Base-by-base conservation (phyloP, 2,113 vertebrate species). In the Python bivittatus region DNA sequence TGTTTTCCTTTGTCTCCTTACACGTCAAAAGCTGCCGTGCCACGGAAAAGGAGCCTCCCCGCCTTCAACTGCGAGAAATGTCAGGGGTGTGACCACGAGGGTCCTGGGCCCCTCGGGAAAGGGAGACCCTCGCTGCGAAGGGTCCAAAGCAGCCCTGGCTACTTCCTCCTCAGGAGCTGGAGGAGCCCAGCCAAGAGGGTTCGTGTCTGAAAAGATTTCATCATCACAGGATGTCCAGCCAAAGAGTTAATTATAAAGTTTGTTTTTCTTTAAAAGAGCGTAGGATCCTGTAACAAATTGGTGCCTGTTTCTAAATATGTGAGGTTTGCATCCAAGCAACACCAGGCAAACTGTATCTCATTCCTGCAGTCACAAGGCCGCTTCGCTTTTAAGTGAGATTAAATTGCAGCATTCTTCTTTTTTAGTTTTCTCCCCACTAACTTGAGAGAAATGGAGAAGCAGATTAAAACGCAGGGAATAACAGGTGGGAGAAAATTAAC, bases 21-120 rank as follows among this genome's bases (percentile, higher is more conserved):
- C 44, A 48, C 44, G 72, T 38, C 72, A 42, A 79, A 79, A 9
- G 72, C 72, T 33, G 20, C 33, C 2, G 1, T 79, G 68, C 17
- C 6, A 9, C 15, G n/a, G 7, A 4, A 1, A 42, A 79, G 33
- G 33, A 22, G 72, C 17, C 17, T 79, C 17, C 0, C 22, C 1
- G 72, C 72, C 72, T 42, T 79, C 33, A 3, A 2, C 4, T 9
- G n/a, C 4, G 33, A 9, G 17, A 42, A 79, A 79, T 7, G 17
- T 22, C 72, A 38, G 17, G 68, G 33, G n/a, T 17, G 1, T 38
- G 72, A 0, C 72, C 33, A 38, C 15, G 6, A 22, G 68, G n/a
- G 68, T 38, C 64, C 68, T 33, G 38, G 17, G 42, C 72, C 2
- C 15, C 8, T 38, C 15, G 17, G n/a, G 68, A 33, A 72, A 38